Percentiles rank a stretch among this genome's conserved stretches.
Conservation (phyloP, 2,797 vertebrate genomes). For the Echeneis naucrates region DNA sequence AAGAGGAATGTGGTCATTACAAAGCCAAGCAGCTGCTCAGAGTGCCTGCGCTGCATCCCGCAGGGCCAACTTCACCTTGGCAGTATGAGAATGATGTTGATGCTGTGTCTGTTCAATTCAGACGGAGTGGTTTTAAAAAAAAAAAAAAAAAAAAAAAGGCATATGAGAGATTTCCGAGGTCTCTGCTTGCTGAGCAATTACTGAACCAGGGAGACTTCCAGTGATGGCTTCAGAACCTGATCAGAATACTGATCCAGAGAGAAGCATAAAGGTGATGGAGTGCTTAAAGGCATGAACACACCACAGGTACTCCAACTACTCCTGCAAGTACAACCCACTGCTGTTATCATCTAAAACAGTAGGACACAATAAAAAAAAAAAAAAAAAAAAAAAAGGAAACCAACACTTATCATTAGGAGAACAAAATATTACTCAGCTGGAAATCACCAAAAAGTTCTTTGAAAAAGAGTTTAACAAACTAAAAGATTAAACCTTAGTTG, state of each 20-base stretch:
- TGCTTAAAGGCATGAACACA: neutral
- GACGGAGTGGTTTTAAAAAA: conserved; percentile 39
- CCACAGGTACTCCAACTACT: neutral
- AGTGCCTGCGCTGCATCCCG: conserved; percentile 39
- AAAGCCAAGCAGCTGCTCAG: conserved; percentile 71
- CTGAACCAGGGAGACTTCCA: conserved; percentile 51
- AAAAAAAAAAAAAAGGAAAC: too few species aligned
- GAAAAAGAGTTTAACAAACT: neutral
- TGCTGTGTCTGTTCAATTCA: conserved; percentile 59
- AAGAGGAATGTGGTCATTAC: conserved; percentile 61
- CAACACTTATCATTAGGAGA: neutral
- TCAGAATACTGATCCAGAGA: conserved; percentile 43
- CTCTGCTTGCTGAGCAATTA: conserved; percentile 73
- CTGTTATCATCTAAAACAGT: neutral
- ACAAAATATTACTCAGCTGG: neutral
- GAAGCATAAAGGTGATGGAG: neutral
- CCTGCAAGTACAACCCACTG: too few species aligned
- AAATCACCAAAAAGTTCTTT: too few species aligned
- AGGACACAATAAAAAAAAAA: neutral
- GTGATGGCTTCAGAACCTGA: conserved; percentile 30
- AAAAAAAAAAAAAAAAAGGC: conserved; percentile 40
- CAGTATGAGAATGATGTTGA: conserved; percentile 49
- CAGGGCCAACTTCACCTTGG: conserved; percentile 62
- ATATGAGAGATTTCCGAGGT: conserved; percentile 46
- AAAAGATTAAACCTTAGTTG: too few species aligned